Conservation (phyloP, 2,888 invertebrate species). For the Listrodromus nycthemerus region DNA sequence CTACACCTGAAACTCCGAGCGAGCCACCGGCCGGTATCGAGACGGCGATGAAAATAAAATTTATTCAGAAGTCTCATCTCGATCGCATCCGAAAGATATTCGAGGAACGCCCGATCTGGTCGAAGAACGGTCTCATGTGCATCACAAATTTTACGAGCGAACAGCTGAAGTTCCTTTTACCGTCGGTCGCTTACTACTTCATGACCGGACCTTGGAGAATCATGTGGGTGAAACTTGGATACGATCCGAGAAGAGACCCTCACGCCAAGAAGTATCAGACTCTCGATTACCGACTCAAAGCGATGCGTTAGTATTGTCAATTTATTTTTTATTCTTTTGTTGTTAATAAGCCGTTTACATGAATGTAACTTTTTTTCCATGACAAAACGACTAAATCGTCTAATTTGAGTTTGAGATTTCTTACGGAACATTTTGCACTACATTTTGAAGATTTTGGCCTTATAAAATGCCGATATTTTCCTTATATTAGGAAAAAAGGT, state of each 20-base stretch:
- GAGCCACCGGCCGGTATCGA: constrained; percentile 87
- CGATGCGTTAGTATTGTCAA: constrained; percentile 85
- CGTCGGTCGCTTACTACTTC: constrained; percentile 94
- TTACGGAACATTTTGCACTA: too few species aligned
- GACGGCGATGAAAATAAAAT: constrained; percentile 85
- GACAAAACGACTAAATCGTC: too few species aligned
- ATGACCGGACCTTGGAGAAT: constrained; percentile 96
- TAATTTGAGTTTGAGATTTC: too few species aligned
- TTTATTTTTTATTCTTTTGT: constrained; percentile 48
- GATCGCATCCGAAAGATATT: constrained; percentile 86
- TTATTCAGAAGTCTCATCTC: constrained; percentile 80
- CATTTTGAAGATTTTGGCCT: too few species aligned
- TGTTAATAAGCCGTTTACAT: neutral
- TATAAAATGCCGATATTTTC: too few species aligned
- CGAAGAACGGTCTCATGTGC: constrained; percentile 90
- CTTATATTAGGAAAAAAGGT: too few species aligned
- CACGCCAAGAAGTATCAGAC: constrained; percentile 94
- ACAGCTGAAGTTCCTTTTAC: constrained; percentile 91
- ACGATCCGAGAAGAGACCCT: constrained; percentile 94
- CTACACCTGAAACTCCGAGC: constrained; percentile 87
- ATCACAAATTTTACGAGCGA: constrained; percentile 87
- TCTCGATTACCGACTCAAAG: constrained; percentile 92
- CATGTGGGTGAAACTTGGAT: constrained; percentile 95
- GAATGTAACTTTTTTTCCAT: neutral
- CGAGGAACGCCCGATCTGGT: constrained; percentile 95